A percentile compares a stretch with the other conserved stretches of the same genome.
These are phyloP conservation scores for Trachelus troglodyta DNA, from an alignment of 2,888 invertebrate genomes.

Conservation along the genomic window DNA sequence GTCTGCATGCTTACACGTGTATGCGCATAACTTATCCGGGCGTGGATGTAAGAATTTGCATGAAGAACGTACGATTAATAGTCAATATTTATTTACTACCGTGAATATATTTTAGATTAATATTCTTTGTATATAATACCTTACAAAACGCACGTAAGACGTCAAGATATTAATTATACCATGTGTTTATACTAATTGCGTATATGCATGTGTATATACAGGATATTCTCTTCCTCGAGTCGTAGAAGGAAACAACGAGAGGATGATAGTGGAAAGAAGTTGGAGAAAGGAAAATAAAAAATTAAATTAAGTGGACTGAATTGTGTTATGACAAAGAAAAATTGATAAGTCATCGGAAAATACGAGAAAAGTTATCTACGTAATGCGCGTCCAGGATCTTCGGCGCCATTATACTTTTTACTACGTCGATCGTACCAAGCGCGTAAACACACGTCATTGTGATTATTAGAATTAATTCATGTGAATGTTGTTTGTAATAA, in stretches of 20 bases:
- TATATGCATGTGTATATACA: conserved; percentile 7
- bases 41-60: neutral
- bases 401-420: neutral
- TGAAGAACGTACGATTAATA: neutral
- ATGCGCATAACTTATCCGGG: neutral
- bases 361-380: neutral
- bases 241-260: conserved; percentile 13
- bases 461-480: conserved; percentile 44
- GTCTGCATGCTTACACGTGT: neutral
- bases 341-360: neutral
- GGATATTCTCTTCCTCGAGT: conserved; percentile 15
- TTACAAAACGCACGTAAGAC: neutral
- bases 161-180: neutral
- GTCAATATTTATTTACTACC: conserved; percentile 7
- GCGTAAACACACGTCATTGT: conserved; percentile 30
- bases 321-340: neutral
- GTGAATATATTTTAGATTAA: conserved; percentile 1
- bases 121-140: conserved; percentile 5
- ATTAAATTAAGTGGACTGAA: neutral
- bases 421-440: neutral
- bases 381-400: neutral
- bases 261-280: neutral
- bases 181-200: neutral
- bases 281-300: neutral
- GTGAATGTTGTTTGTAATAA: conserved; percentile 50